Evolutionary conservation across 1,140 invertebrate species (phyloP).

Genomic region (Procambarus clarkii): DNA sequence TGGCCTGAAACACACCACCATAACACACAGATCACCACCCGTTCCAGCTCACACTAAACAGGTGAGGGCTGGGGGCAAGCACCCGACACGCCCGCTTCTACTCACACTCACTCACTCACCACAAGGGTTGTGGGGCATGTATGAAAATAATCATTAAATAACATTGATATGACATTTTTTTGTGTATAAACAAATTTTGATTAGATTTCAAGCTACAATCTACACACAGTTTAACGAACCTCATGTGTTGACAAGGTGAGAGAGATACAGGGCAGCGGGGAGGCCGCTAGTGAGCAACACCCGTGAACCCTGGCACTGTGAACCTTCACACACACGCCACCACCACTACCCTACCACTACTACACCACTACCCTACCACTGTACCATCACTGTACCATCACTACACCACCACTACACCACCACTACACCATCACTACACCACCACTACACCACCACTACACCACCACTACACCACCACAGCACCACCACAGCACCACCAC

Average conservation of each 20-base stretch:
- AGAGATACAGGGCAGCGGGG: no score
- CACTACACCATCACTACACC: not conserved
- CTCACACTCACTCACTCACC: not conserved
- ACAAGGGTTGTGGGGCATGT: not conserved
- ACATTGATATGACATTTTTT: not conserved
- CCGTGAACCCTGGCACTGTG: not conserved
- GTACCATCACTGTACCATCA: no score
- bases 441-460: not conserved
- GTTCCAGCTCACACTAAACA: not conserved
- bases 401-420: not conserved
- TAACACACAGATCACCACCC: slow-evolving; percentile 52
- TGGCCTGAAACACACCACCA: slow-evolving; percentile 71
- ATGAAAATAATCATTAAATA: not conserved
- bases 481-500: not conserved
- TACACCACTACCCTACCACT: no score
- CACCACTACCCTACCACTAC: no score
- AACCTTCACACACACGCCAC: not conserved
- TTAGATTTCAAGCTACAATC: not conserved
- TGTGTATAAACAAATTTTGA: not conserved
- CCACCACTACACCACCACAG: not conserved
- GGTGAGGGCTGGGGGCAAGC: not conserved
- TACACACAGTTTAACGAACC: not conserved
- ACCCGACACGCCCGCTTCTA: not conserved
- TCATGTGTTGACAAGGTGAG: no score
- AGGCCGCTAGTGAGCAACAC: not conserved